phyloP scores from a whole-genome alignment of 2,888 invertebrate species.

The Gortyna flavago region DNA sequence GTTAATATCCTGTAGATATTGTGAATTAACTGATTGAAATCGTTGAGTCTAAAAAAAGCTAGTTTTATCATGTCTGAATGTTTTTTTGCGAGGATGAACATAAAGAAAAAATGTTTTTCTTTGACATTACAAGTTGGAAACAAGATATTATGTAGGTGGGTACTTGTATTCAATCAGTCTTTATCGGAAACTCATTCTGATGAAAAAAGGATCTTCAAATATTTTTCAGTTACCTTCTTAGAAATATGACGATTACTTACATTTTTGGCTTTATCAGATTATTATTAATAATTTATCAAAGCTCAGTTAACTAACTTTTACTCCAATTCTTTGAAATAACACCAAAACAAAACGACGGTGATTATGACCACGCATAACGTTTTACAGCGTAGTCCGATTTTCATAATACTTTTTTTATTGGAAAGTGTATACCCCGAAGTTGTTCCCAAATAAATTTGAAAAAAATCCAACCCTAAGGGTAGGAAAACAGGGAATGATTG shows the following conservation, averaged over 20 bases:
- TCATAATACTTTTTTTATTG: no score
- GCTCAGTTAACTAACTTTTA: neutral
- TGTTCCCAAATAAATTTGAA: no score
- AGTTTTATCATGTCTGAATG: slow-evolving; percentile 2
- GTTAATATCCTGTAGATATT: neutral
- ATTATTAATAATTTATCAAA: neutral
- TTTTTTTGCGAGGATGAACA: slow-evolving; percentile 5
- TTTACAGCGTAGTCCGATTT: no score
- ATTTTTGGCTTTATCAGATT: neutral
- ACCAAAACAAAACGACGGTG: neutral
- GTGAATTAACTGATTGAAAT: slow-evolving; percentile 1
- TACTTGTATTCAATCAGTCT: neutral
- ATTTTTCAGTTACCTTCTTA: neutral
- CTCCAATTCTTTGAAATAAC: neutral
- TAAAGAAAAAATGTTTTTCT: neutral
- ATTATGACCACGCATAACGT: no score
- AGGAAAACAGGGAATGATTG: no score
- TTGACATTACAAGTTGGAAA: neutral
- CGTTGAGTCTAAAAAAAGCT: neutral
- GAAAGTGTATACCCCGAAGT: no score
- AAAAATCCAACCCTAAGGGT: no score
- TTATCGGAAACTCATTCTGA: neutral
- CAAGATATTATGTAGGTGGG: neutral
- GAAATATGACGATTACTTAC: neutral
- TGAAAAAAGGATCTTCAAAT: neutral